Conservation (phyloP, 1,140 invertebrate species). For the Sweltsa coloradensis region DNA sequence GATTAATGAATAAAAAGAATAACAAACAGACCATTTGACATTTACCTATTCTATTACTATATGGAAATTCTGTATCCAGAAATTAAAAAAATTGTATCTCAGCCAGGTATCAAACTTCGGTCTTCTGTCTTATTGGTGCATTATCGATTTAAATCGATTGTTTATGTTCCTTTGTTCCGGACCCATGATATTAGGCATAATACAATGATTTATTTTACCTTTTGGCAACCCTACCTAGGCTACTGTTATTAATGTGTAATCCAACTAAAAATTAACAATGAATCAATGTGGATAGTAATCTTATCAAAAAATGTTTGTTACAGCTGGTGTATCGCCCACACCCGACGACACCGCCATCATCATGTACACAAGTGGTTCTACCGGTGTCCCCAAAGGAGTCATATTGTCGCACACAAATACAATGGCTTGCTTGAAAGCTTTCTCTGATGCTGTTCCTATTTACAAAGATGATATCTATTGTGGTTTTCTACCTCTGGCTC, state of each 20-base stretch:
- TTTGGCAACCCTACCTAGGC: not conserved
- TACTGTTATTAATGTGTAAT: not conserved
- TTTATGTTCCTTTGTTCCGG: too few species aligned
- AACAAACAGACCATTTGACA: too few species aligned
- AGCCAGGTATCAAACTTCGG: too few species aligned
- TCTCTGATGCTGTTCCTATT: constrained; percentile 64
- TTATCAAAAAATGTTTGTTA: not conserved
- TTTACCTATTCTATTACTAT: too few species aligned
- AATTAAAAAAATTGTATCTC: too few species aligned
- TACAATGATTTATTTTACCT: too few species aligned
- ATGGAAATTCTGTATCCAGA: too few species aligned
- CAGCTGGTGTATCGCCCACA: constrained; percentile 41
- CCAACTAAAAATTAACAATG: not conserved
- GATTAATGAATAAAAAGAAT: too few species aligned
- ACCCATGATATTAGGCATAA: too few species aligned
- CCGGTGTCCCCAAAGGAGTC: constrained; percentile 81
- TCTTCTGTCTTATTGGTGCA: too few species aligned
- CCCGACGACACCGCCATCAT: constrained; percentile 77
- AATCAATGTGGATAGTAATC: too few species aligned
- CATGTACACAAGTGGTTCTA: constrained; percentile 94
- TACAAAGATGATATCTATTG: constrained; percentile 70
- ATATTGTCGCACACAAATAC: constrained; percentile 84
- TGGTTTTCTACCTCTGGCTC: constrained; percentile 92
- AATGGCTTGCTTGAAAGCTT: constrained; percentile 76
- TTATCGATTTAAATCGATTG: too few species aligned